Base-by-base conservation (phyloP, 2,888 invertebrate genomes). In the Tuta absoluta region DNA sequence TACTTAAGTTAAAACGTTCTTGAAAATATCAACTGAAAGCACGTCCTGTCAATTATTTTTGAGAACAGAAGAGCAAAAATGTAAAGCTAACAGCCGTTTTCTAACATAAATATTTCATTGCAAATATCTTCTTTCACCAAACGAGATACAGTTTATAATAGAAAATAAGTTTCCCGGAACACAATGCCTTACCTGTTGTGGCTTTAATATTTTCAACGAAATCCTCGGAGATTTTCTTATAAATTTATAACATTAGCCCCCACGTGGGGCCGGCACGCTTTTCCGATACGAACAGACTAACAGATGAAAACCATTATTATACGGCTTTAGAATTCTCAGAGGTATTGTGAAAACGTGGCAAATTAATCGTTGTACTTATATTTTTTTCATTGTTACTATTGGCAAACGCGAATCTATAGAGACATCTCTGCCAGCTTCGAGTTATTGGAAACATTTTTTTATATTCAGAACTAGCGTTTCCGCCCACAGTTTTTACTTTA, bases 161-260 rank as follows among this genome's bases (percentile, higher is more conserved):
- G 51, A n/a, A 14, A 53, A 51, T 37, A 33, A 23, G 51, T 23
- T 62, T 33, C 62, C 51, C 8, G 51, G 60, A 60, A 62, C 51
- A 62, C 62, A 62, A 62, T 53, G 24, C 62, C 37, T 38, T 62
- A 62, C 62, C 62, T 61, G 51, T 23, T 28, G 45, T 33, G 62
- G 62, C 51, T 62, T 62, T 62, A 62, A 62, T 62, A 62, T 62
- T 62, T 62, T 49, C 62, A 60, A 38, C 53, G 14, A n/a, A 62
- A 62, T 62, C 62, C 62, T 62, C 23, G 33, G 62, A 62, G 62
- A 62, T 62, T 62, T 62, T 37, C 51, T 62, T 51, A 53, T 62
- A 62, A 62, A 62, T 62, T 62, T 62, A 62, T 62, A 51, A 53
- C 62, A 62, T 37, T 53, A 62, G 51, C 51, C 33, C 51, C 33